Conservation (phyloP, 2,888 invertebrate species). For the Cheilosia vernalis region DNA sequence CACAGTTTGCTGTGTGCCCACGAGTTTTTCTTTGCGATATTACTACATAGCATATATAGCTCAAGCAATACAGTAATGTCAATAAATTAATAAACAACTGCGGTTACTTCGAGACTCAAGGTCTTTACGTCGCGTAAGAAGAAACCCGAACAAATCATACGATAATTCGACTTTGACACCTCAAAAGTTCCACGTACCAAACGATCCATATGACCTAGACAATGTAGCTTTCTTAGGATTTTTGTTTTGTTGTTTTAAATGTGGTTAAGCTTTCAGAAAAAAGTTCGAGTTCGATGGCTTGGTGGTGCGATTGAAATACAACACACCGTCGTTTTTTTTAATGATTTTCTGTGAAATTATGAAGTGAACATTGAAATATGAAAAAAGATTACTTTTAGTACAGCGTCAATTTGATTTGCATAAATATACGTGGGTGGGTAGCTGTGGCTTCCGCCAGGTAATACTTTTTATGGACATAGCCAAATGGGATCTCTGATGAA, state of each 20-base stretch:
- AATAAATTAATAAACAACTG: conserved; percentile 5
- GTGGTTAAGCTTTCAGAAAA: conserved; percentile 39
- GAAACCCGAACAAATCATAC: conserved; percentile 9
- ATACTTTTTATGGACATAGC: no score
- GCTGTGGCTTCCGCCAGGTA: no score
- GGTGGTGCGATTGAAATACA: conserved; percentile 36
- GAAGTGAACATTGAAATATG: neutral
- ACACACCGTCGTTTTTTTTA: neutral
- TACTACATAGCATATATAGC: neutral
- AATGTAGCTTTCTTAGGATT: conserved; percentile 43
- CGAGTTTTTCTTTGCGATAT: no score
- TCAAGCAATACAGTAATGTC: neutral
- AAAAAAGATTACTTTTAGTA: no score
- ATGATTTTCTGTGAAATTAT: neutral
- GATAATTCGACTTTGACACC: conserved; percentile 13
- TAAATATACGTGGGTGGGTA: no score
- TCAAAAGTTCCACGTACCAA: conserved; percentile 9
- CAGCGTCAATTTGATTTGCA: no score
- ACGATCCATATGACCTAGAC: conserved; percentile 56
- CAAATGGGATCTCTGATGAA: no score
- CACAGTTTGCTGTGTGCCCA: no score
- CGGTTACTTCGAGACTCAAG: conserved; percentile 23
- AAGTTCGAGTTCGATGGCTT: conserved; percentile 33
- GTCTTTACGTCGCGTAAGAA: conserved; percentile 7
- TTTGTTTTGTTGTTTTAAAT: neutral